Evolutionary conservation across 2,888 invertebrate genomes (phyloP), one percentile per base, ranked within the genome.

Genomic region (Aphodius sticticus): DNA sequence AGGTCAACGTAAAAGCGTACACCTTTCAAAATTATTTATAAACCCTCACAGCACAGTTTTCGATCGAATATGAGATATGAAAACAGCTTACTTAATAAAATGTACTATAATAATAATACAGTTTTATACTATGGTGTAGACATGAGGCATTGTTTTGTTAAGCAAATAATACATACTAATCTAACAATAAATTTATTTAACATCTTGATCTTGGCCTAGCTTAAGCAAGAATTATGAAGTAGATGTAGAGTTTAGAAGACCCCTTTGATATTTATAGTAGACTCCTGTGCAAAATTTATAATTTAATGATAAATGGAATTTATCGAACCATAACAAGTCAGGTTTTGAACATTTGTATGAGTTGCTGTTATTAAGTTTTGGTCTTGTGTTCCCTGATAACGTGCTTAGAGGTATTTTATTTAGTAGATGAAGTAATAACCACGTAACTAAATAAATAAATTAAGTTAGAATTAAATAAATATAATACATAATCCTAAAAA

Each of bases 1-100:
- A 53, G 53, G 53, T 53, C 53, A 53, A 53, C 53, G 53, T 53
- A 53, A 53, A 53, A 53, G 53, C 53, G 53, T 53, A 53, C 53
- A 53, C 53, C 53, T 53, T 53, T 53, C 53, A 53, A 53, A 53
- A 12, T 26, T 53, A 53, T 53, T 53, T 53, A 53, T 53, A 53
- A 2, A 53, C 53, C 53, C 53, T 0, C 53, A 5, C 53, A 2
- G 53, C 2, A 53, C 53, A 53, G 53, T 9, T 53, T 53, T 53
- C 12, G 53, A 53, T 53, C 7, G 53, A 53, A 53, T 53, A 53
- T 53, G 1, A 53, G 53, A 53, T 53, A 9, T 53, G 53, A 53
- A 53, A 53, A 53, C 53, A 7, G 12, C 53, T 53, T 53, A 53
- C 53, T 53, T 53, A 53, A 7, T 53, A 53, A 53, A 53, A 53